A percentile compares a stretch with the other conserved stretches of the same genome.
Conservation (phyloP, 2,113 vertebrate genomes). For the Okapia johnstoni region DNA sequence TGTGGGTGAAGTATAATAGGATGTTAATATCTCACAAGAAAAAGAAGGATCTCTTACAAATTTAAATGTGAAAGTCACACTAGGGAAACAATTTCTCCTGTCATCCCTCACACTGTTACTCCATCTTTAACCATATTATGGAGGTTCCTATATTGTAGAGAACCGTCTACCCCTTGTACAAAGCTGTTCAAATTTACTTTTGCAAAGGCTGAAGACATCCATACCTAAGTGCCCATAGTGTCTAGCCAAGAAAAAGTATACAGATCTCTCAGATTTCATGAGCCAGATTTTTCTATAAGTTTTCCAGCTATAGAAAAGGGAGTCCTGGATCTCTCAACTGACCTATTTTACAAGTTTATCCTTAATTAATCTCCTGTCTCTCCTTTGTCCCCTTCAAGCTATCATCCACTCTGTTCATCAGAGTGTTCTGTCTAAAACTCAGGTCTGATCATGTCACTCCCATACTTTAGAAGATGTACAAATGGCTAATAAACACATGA, state of each 20-base stretch:
- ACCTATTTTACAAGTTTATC: not conserved
- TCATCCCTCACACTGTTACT: not conserved
- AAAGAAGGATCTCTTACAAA: not conserved
- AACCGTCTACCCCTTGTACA: not conserved
- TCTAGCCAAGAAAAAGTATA: not conserved
- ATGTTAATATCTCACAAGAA: not conserved
- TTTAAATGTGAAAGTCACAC: not conserved
- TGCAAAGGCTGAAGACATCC: not conserved
- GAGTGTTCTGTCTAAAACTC: not conserved
- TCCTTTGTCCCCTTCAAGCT: not conserved
- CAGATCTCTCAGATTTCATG: not conserved
- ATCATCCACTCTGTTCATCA: not conserved
- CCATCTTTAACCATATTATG: not conserved
- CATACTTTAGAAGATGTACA: not conserved
- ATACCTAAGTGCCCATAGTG: not conserved
- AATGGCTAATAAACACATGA: not conserved
- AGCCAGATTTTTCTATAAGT: not conserved
- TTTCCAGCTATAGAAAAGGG: not conserved
- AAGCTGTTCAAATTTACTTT: not conserved
- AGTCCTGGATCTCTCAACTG: not conserved
- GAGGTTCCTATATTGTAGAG: not conserved
- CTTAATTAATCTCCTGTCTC: not conserved
- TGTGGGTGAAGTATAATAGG: not conserved
- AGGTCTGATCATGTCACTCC: not conserved
- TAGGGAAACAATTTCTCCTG: not conserved